Evolutionary conservation across 2,888 invertebrate species (phyloP), one percentile per base, ranked within the genome.

Genomic region (Callimorpha dominula): DNA sequence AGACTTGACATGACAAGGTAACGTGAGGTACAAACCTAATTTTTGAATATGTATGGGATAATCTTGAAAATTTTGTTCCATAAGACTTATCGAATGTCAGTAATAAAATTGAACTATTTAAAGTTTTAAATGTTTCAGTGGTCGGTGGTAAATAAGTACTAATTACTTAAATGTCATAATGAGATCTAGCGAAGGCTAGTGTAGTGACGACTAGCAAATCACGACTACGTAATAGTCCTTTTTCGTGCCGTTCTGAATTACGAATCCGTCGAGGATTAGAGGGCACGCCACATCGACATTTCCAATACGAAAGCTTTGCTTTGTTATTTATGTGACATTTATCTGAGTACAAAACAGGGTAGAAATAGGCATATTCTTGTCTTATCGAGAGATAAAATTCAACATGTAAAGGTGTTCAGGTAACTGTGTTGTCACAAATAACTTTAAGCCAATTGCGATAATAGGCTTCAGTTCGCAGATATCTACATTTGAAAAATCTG

Each of bases 221-320:
- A 77, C 72, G 79, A 85, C 85, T 89, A 74, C 68, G 31, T 71
- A 92, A 92, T 92, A 87, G 89, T 85, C 87, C 82, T 87, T 84
- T 93, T 88, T 88, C 92, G 90, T 92, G 93, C 85, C 89, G 85
- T 84, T 75, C 78, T 83, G 84, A 87, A 91, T 91, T 91, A 90
- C 82, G 83, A 84, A 80, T 79, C 81, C 74, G 83, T 79, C 79
- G 83, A 84, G 86, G 87, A 89, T 89, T 86, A 82, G 82, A 81
- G 80, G 84, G 83, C 89, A 90, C 89, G 90, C 87, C 82, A 90
- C 85, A 84, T 84, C 82, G 77, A 79, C 87, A 86, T 89, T 89
- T 84, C 76, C 79, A 77, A 81, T 85, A 84, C 74, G 68, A 77
- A 82, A 83, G 82, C 80, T 80, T 84, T 83, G 82, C 80, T 81